Base-by-base conservation (phyloP, 2,113 vertebrate genomes). In the Struthidea cinerea region DNA sequence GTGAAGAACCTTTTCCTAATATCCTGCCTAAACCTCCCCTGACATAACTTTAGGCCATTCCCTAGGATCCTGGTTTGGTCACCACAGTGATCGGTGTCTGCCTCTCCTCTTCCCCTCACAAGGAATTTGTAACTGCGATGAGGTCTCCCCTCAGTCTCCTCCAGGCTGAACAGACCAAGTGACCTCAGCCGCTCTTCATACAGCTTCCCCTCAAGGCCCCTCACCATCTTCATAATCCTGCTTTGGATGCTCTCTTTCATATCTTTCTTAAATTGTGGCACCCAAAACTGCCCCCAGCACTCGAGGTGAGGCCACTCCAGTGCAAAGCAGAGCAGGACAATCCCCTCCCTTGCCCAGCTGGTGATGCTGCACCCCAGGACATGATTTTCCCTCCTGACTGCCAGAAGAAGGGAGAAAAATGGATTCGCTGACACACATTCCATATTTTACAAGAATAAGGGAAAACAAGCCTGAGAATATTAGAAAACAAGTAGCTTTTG, bases 31-130 rank as follows among this genome's bases (percentile, higher is more conserved):
- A 74, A 46, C 16, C 37, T 65, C 2, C 16, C 6, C 23, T 46
- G 46, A 5, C 37, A 39, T 10, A 41, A 5, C 5, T 17, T 14
- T 11, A 68, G 4, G 20, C 24, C 39, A 9, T 47, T 89, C 16
- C n/a, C 20, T 60, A 0, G 0, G 3, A 5, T 64, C 11, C 21
- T 71, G 49, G n/a, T n/a, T n/a, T 46, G 5, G 5, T 24, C 6
- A 28, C 12, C 23, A 24, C 13, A 67, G 44, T 26, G 28, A 53
- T 68, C 23, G 60, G 9, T 47, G 9, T 0, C n/a, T 32, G 28
- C 2, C 30, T 3, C 8, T 60, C 14, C 47, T 26, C n/a, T 75
- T 75, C 10, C 24, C 28, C 28, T 35, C 78, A 9, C 0, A 0
- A 18, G n/a, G 46, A 60, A 22, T 2, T 0, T 68, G 5, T 12